A percentile compares a stretch with the other conserved stretches of the same genome.
Evolutionary conservation across 2,888 invertebrate species (phyloP).

Genomic region (Trachelus stipa): DNA sequence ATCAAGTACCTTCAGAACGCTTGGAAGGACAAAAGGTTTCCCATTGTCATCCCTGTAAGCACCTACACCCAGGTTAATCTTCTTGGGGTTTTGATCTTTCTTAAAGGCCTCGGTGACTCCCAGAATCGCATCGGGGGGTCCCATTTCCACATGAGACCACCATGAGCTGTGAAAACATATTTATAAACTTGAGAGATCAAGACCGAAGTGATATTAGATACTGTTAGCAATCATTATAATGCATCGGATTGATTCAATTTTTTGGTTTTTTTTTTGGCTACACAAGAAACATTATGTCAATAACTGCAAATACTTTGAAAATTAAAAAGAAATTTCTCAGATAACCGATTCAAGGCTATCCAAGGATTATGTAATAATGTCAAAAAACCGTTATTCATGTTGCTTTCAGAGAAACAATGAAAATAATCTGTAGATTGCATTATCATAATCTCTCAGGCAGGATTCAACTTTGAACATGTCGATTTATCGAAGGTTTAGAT

Average conservation of each 20-base stretch:
- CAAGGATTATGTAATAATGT: no score
- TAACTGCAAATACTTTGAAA: no score
- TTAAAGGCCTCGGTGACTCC: slow-evolving; percentile 98
- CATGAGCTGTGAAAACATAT: slow-evolving; percentile 73
- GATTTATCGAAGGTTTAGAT: no score
- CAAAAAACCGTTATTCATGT: no score
- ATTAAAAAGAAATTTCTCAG: no score
- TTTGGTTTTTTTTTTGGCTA: no score
- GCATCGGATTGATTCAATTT: not conserved
- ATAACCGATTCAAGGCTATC: no score
- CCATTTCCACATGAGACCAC: slow-evolving; percentile 93
- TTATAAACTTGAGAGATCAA: slow-evolving; percentile 6
- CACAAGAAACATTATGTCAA: no score
- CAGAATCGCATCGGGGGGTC: slow-evolving; percentile 97
- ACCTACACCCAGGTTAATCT: slow-evolving; percentile 96
- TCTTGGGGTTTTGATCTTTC: slow-evolving; percentile 88
- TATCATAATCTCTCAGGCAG: no score
- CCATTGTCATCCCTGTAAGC: slow-evolving; percentile 98
- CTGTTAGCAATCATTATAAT: slow-evolving; percentile 5
- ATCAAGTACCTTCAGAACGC: slow-evolving; percentile 77
- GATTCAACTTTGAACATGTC: no score
- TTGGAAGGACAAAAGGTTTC: slow-evolving; percentile 94
- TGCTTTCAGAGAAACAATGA: no score
- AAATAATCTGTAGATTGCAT: no score
- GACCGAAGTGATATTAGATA: not conserved